Evolutionary conservation across 2,888 invertebrate genomes (phyloP).

Genomic region (Hipparchia sbordonii): DNA sequence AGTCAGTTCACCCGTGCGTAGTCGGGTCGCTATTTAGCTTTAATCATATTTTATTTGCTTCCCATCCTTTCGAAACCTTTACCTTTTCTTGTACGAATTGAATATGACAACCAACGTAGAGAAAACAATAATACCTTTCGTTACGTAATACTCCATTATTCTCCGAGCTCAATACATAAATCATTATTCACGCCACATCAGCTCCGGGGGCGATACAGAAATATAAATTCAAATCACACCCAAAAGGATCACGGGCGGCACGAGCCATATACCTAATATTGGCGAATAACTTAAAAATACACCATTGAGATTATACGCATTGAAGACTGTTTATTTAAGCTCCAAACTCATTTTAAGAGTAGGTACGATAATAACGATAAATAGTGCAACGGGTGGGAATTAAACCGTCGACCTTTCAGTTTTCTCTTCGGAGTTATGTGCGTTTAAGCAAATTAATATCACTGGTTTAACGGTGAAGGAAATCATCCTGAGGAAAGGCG

Average conservation of each 20-base stretch:
- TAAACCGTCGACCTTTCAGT: too few species aligned
- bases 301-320: background rate
- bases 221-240: conserved; percentile 49
- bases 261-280: conserved; percentile 39
- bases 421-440: too few species aligned
- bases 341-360: too few species aligned
- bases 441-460: too few species aligned
- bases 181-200: conserved; percentile 44
- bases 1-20: too few species aligned
- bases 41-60: background rate
- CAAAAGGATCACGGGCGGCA: conserved; percentile 40
- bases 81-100: background rate
- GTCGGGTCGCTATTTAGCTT: too few species aligned
- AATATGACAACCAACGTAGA: background rate
- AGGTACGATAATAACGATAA: too few species aligned
- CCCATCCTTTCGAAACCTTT: too few species aligned
- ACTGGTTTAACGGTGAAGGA: too few species aligned
- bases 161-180: conserved; percentile 28
- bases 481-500: too few species aligned
- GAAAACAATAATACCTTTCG: conserved; percentile 26
- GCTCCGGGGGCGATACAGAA: conserved; percentile 45
- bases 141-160: conserved; percentile 39
- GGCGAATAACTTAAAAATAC: conserved; percentile 18
- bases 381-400: too few species aligned
- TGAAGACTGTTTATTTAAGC: too few species aligned